These are phyloP conservation scores for Taphrorychus bicolor DNA, from an alignment of 2,888 invertebrate species.

Conservation along the genomic window DNA sequence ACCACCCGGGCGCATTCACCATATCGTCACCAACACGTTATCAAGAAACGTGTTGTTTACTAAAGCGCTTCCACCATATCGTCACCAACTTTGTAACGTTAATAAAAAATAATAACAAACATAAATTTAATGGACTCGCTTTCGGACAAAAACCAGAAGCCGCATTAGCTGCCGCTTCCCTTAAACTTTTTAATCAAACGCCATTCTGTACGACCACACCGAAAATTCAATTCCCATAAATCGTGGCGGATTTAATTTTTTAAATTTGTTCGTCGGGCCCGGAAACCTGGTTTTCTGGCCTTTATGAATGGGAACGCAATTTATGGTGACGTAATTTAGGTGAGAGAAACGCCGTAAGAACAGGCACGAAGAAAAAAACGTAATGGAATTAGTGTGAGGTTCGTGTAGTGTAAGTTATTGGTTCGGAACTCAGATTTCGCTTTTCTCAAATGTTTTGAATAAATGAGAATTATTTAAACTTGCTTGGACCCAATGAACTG, in stretches of 20 bases:
- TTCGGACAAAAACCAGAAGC: neutral
- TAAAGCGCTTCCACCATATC: too few species aligned
- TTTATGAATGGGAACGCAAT: slow-evolving; percentile 14
- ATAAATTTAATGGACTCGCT: neutral
- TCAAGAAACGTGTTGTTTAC: too few species aligned
- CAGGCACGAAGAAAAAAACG: too few species aligned
- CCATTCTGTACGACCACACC: slow-evolving; percentile 11
- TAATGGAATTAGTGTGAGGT: too few species aligned
- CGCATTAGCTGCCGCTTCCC: neutral
- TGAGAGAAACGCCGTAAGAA: slow-evolving; percentile 2
- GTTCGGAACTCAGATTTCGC: too few species aligned
- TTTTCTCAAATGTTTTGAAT: too few species aligned
- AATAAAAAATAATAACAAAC: neutral
- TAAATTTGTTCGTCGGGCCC: slow-evolving; percentile 19
- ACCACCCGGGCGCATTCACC: too few species aligned
- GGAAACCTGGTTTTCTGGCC: slow-evolving; percentile 1
- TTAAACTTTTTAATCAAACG: slow-evolving; percentile 30
- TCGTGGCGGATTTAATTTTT: slow-evolving; percentile 21
- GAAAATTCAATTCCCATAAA: slow-evolving; percentile 25
- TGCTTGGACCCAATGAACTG: too few species aligned
- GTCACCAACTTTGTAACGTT: neutral
- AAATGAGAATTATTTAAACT: too few species aligned
- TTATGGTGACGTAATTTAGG: slow-evolving; percentile 18
- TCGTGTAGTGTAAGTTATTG: too few species aligned
- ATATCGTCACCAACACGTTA: too few species aligned